Evolutionary conservation across 2,888 invertebrate genomes (phyloP), one percentile per base, ranked within the genome.

Genomic region (Hermaeophaga mercurialis): DNA sequence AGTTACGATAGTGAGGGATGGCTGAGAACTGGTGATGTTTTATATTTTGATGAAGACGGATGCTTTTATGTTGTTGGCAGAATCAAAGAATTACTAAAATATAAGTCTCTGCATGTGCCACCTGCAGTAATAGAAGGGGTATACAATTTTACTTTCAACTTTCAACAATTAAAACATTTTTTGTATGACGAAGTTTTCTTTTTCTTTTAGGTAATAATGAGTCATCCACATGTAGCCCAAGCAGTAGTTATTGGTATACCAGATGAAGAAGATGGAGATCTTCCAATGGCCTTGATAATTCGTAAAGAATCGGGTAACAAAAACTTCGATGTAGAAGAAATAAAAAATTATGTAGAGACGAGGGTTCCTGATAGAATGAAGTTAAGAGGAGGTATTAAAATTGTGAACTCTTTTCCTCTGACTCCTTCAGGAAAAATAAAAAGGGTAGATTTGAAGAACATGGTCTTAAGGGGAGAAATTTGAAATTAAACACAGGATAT

Each of bases 11-110:
- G 72, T n/a, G 79, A 78, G 18, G 76, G 80, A 1, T 83, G 80
- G 80, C 70, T 81, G 24, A 80, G 77, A 63, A 80, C 82, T 1
- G 83, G 83, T 0, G 84, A 84, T 58, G 70, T 82, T 15, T 76
- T 79, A 15, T 82, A 80, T 58, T 79, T 80, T 58, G 82, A 84
- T 59, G 76, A 79, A 11, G 73, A 79, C n/a, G 74, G 73, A 61
- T 78, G 80, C 60, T 80, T 78, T 55, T 82, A 72, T 68, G 77
- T 80, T 28, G 75, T 81, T 0, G 83, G 82, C 28, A 74, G 83
- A 15, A 75, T 80, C 3, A 83, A 83, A 61, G 75, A 80, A 59
- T 70, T 83, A 59, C 70, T 83, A 4, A 83, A 82, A 66, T 83
- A 79, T 63, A 78, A 70, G 59, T 78, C 73, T 33, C 74, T 79